Evolutionary conservation across 2,888 invertebrate genomes (phyloP).

Genomic region (Hydriomena furcata): DNA sequence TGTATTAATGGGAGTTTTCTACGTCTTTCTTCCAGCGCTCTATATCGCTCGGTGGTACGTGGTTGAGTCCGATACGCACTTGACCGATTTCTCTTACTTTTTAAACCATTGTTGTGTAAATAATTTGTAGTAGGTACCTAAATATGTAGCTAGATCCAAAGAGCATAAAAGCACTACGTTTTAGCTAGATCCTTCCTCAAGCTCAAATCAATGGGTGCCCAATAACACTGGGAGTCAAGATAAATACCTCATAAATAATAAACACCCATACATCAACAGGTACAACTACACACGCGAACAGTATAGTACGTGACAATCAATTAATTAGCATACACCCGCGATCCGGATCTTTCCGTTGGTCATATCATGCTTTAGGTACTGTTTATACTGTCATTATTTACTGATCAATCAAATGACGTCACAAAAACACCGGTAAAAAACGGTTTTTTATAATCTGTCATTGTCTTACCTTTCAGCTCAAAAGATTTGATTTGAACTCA

Average conservation of each 20-base stretch:
- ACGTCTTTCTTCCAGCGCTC: no score
- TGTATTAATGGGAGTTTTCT: no score
- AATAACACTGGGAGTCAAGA: slow-evolving; percentile 20
- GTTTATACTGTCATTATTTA: slow-evolving; percentile 27
- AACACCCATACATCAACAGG: slow-evolving; percentile 47
- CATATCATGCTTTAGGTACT: slow-evolving; percentile 12
- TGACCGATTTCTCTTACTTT: no score
- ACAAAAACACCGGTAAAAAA: not conserved
- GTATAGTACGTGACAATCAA: slow-evolving; percentile 58
- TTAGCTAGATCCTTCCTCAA: slow-evolving; percentile 4
- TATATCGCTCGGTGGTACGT: no score
- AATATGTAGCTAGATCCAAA: no score
- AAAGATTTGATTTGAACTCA: no score
- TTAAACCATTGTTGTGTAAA: no score
- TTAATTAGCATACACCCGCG: slow-evolving; percentile 63
- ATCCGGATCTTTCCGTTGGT: slow-evolving; percentile 41
- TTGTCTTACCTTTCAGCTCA: no score
- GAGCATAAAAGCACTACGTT: no score
- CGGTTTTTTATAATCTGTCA: not conserved
- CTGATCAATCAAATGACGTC: slow-evolving; percentile 6
- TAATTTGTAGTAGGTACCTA: no score
- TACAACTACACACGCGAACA: slow-evolving; percentile 36
- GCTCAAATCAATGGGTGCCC: slow-evolving; percentile 29
- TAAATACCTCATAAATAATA: slow-evolving; percentile 45
- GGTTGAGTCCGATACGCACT: no score